A percentile compares a stretch with the other conserved stretches of the same genome.
Conservation (phyloP, 2,797 vertebrate species). For the Galago senegalensis region DNA sequence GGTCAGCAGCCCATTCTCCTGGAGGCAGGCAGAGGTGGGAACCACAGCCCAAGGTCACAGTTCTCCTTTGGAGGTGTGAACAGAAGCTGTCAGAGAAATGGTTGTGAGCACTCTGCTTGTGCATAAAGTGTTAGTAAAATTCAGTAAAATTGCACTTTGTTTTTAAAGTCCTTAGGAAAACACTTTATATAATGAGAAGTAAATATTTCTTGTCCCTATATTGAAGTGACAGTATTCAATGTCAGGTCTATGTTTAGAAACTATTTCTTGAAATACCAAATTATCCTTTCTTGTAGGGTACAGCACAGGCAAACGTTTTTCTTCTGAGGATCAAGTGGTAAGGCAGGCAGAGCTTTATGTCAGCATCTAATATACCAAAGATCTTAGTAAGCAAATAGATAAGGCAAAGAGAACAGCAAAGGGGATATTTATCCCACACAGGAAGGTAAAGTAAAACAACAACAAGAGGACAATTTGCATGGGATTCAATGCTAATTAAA, state of each 20-base stretch:
- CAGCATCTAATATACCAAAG: neutral
- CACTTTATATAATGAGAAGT: neutral
- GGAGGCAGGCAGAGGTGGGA: neutral
- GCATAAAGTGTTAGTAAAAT: neutral
- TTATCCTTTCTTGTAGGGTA: neutral
- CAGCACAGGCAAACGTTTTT: neutral
- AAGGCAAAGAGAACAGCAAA: neutral
- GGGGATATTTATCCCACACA: neutral
- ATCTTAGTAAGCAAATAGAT: neutral
- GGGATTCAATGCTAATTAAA: neutral
- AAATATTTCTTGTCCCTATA: neutral
- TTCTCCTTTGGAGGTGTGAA: neutral
- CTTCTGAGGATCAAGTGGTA: neutral
- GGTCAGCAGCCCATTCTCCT: neutral
- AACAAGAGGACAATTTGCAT: neutral
- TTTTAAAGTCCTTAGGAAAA: neutral
- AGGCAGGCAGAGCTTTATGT: neutral
- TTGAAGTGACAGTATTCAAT: constrained; percentile 3
- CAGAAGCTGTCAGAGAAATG: neutral
- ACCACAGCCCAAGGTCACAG: neutral
- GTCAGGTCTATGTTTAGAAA: neutral
- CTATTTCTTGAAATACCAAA: neutral
- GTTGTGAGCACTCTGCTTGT: neutral
- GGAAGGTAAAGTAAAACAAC: neutral
- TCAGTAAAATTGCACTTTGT: neutral